A percentile compares a stretch with the other conserved stretches of the same genome.
Conservation (phyloP, 2,888 invertebrate genomes). For the Autographa gamma region DNA sequence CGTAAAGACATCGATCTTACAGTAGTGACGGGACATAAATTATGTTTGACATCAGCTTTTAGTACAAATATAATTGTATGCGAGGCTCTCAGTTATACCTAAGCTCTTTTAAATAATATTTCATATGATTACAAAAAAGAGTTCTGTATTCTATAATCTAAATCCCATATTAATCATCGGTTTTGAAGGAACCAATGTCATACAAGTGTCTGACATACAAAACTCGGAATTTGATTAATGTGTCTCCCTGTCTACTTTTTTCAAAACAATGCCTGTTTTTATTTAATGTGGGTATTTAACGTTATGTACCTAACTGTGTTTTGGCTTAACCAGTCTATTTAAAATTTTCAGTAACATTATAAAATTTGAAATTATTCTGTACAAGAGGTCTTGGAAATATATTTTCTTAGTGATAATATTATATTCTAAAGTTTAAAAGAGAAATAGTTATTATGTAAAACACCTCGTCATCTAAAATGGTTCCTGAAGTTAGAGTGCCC, state of each 20-base stretch:
- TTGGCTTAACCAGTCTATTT: too few relatives aligned
- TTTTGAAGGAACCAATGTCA: background rate
- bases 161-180: background rate
- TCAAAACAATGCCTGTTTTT: too few relatives aligned
- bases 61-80: background rate
- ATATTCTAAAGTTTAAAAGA: background rate
- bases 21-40: constrained; percentile 23
- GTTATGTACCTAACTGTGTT: too few relatives aligned
- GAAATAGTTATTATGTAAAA: constrained; percentile 5
- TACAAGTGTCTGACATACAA: background rate
- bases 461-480: constrained; percentile 10
- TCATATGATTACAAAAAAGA: background rate
- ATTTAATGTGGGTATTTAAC: too few relatives aligned
- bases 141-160: background rate
- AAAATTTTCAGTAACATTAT: too few relatives aligned
- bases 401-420: too few relatives aligned
- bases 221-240: background rate
- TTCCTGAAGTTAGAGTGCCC: constrained; percentile 31
- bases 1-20: constrained; percentile 30
- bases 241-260: background rate
- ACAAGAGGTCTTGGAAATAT: too few relatives aligned
- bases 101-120: background rate
- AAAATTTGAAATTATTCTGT: too few relatives aligned
- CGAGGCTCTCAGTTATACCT: background rate
- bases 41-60: constrained; percentile 22